phyloP scores from a whole-genome alignment of 1,140 invertebrate genomes.

The Caenorhabditis inopinata region DNA sequence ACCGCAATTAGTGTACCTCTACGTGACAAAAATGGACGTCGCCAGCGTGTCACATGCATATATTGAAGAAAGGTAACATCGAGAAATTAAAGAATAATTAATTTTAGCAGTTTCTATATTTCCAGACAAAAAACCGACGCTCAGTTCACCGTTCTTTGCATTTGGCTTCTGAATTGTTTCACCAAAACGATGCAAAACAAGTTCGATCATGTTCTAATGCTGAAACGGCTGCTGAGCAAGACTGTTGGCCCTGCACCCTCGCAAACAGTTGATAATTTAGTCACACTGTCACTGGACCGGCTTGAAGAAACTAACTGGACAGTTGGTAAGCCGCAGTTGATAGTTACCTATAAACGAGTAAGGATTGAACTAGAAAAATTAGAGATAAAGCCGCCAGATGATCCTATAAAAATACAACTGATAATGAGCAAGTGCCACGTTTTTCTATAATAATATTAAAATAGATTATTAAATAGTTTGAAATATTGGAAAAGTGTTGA shows the following conservation, averaged over 20 bases:
- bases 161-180: constrained; percentile 81
- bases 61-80: constrained; percentile 79
- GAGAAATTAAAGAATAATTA: not conserved
- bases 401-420: no score
- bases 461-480: no score
- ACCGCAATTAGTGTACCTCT: constrained; percentile 95
- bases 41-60: constrained; percentile 93
- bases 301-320: constrained; percentile 11
- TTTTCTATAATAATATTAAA: no score
- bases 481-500: no score
- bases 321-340: not conserved
- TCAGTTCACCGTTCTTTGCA: constrained; percentile 90
- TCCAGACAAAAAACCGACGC: constrained; percentile 84
- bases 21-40: constrained; percentile 93
- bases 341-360: no score
- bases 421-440: no score
- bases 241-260: not conserved
- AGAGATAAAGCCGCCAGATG: no score
- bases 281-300: not conserved
- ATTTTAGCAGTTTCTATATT: constrained; percentile 33
- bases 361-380: no score
- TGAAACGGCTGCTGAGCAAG: not conserved
- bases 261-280: not conserved
- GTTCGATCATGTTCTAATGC: not conserved
- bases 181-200: not conserved